Evolutionary conservation across 1,140 invertebrate genomes (phyloP).

Genomic region (Thaumatotibia leucotreta): DNA sequence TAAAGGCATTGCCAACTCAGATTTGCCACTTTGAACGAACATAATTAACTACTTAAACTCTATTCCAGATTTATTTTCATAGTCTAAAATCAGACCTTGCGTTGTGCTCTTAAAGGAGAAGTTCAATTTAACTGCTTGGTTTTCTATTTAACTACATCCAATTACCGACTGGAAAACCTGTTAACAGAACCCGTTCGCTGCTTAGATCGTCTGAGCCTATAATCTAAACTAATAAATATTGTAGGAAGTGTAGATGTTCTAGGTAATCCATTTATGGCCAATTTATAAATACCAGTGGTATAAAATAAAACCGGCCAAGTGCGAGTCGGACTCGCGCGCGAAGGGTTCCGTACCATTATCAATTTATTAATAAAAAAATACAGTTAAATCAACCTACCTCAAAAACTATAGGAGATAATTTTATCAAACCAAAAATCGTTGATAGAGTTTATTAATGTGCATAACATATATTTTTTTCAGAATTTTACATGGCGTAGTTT

Average conservation of each 20-base stretch:
- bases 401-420: too few species aligned
- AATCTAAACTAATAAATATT: neutral
- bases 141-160: neutral
- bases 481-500: too few species aligned
- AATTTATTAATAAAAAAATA: too few species aligned
- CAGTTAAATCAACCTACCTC: too few species aligned
- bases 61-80: neutral
- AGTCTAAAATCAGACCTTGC: neutral
- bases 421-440: too few species aligned
- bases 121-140: neutral
- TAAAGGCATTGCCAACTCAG: neutral
- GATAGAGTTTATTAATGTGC: too few species aligned
- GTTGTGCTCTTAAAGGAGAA: neutral
- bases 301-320: too few species aligned
- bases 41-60: neutral
- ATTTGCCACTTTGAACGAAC: neutral
- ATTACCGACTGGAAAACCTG: neutral
- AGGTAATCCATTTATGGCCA: neutral
- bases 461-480: too few species aligned
- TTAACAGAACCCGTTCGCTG: conserved; percentile 2
- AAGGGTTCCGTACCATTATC: too few species aligned
- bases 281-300: neutral
- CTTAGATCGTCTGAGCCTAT: neutral
- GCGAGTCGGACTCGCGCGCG: too few species aligned
- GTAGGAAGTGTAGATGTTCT: neutral